Conservation (phyloP, 2,888 invertebrate species). For the Cantharis flavilabris region DNA sequence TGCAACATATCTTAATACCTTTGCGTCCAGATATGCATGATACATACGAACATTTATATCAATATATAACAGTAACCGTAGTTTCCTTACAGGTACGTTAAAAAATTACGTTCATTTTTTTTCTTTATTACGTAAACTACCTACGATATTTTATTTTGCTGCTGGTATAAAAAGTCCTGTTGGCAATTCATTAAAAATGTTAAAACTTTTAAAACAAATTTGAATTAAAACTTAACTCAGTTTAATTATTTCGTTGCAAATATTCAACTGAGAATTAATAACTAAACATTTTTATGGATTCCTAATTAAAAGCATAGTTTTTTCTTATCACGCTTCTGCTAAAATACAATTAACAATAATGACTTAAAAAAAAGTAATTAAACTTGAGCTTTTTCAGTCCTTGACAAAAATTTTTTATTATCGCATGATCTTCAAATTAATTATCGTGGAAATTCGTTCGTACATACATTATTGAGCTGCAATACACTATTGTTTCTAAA, state of each 20-base stretch:
- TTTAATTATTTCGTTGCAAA: background rate
- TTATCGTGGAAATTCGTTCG: background rate
- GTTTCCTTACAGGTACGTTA: conserved; percentile 70
- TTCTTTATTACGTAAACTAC: background rate
- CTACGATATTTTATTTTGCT: background rate
- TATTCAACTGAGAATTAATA: background rate
- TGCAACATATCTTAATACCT: conserved; percentile 73
- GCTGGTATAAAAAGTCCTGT: background rate
- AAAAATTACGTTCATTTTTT: background rate
- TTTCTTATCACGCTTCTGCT: background rate
- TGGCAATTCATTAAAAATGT: background rate
- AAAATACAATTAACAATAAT: background rate
- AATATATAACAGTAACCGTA: conserved; percentile 68
- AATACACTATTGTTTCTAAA: background rate
- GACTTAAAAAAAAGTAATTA: background rate
- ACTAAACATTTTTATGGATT: background rate
- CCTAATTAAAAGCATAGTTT: background rate
- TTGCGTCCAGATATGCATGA: conserved; percentile 65
- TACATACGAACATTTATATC: conserved; percentile 64
- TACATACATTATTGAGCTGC: background rate
- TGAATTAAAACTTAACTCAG: background rate
- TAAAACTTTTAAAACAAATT: background rate
- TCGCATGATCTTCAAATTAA: background rate
- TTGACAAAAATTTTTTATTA: background rate
- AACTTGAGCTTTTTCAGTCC: background rate